Base-by-base conservation (phyloP, 64 coral and sea anemone genomes). In the Porites australiensis region DNA sequence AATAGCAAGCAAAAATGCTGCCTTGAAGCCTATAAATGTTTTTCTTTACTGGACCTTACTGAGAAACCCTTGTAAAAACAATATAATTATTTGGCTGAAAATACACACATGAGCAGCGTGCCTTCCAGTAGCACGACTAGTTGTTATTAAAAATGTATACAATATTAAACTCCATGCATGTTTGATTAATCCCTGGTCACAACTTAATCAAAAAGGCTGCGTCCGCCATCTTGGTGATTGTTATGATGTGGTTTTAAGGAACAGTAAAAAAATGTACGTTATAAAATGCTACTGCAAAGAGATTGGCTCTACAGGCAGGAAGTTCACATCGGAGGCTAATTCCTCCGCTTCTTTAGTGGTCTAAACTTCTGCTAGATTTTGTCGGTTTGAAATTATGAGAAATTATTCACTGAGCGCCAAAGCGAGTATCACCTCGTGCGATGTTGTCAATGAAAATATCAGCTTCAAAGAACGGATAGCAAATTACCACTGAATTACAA, bases 101-200 rank as follows among this genome's bases (percentile, higher is more conserved):
- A 83, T 68, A 44, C 62, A 83, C 46, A 83, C 61, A 83, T 50
- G 62, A 68, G 80, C 62, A 83, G 37, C 80, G 60, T 43, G 45
- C 80, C 62, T 50, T 60, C 80, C 80, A 83, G 67, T 83, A 16
- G 80, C 61, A 21, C 37, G 80, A 50, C 43, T 48, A 20, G 80
- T 68, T 83, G 48, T 83, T 68, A 83, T 83, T 66, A 62, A 83
- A 83, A 83, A 83, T 83, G 80, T 68, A 83, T 68, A 83, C 80
- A 83, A 67, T 83, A 83, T 83, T 83, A 67, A 83, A 83, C 80
- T 66, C 80, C 80, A 83, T 83, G 80, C 62, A 83, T 83, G 62
- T 83, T 83, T 83, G 67, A 83, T 83, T 83, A 67, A 83, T 83
- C 80, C 18, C 37, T 64, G 46, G 80, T 67, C 80, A 83, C 60